Base-by-base conservation (phyloP, 2,888 invertebrate species). In the Drosophila parthenogenetica region DNA sequence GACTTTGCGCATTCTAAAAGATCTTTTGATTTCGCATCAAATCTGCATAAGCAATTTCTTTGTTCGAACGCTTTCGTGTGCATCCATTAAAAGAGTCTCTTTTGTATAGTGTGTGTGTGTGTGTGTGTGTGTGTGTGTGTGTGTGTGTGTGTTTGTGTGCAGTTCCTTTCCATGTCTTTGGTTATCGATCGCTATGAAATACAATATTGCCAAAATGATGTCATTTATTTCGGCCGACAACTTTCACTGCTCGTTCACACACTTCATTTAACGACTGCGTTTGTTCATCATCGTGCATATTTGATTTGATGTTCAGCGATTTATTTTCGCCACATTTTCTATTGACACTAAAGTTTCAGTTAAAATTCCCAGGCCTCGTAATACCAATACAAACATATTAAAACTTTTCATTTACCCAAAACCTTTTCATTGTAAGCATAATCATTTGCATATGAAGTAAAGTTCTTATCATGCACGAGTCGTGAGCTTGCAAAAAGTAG, bases 141-240 rank as follows among this genome's bases (percentile, higher is more conserved):
- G 25, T 29, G 29, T 29, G 29, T 29, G 10, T 35, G 11, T 35
- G 35, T 35, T 35, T 35, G 13, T 68, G 39, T 59, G 67, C 65
- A 61, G 32, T 51, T 32, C 45, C 42, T 64, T 64, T 48, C 43
- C 63, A 37, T 55, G 29, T 35, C 60, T 43, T 19, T 49, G 51
- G 42, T 48, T 67, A 73, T 78, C 67, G 69, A 80, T 82, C 63
- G 61, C 45, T 53, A 57, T 68, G 35, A 72, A 35, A 45, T 29
- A 35, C 35, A 22, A 10, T 85, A 61, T 71, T 73, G 88, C 70
- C 74, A 83, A 87, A 84, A 88, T 84, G 89, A 84, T 84, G 89
- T 84, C 83, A 84, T 83, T 84, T 80, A 84, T 73, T 71, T 60
- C 79, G 73, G 73, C 71, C 82, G 66, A 69, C 66, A 83, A 84